Evolutionary conservation across 2,113 vertebrate species (phyloP).

Genomic region (Anseranas semipalmata): DNA sequence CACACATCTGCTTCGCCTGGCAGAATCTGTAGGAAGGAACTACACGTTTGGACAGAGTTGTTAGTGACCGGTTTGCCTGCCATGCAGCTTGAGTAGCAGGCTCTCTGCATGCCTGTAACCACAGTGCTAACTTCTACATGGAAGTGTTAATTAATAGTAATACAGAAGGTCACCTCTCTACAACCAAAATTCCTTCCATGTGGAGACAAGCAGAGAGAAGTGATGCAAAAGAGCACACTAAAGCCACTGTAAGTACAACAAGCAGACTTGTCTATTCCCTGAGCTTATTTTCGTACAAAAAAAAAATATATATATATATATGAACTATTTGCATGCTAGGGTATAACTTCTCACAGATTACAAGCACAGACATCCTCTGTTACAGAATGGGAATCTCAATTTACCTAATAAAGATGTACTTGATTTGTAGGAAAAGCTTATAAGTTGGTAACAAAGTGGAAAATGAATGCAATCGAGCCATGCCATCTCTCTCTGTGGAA

Average conservation of each 20-base stretch:
- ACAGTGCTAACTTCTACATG: background rate
- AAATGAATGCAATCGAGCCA: background rate
- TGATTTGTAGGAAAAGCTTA: background rate
- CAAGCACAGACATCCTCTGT: background rate
- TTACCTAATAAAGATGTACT: background rate
- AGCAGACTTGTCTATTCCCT: background rate
- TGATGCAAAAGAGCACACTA: background rate
- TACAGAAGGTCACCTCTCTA: background rate
- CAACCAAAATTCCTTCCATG: background rate
- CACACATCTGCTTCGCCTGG: background rate
- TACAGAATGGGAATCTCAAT: background rate
- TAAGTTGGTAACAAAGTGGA: background rate
- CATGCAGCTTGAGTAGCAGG: background rate
- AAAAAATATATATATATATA: too few relatives aligned
- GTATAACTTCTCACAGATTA: background rate
- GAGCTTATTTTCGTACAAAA: background rate
- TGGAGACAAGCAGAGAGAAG: background rate
- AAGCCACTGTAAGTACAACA: background rate
- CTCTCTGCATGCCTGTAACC: background rate
- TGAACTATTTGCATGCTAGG: background rate
- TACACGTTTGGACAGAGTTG: background rate
- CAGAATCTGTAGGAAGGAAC: background rate
- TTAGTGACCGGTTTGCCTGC: background rate
- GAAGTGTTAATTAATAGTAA: conserved; percentile 25
- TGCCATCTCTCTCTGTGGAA: background rate